Evolutionary conservation across 2,797 vertebrate genomes (phyloP).

Genomic region (Aulostomus chinensis): DNA sequence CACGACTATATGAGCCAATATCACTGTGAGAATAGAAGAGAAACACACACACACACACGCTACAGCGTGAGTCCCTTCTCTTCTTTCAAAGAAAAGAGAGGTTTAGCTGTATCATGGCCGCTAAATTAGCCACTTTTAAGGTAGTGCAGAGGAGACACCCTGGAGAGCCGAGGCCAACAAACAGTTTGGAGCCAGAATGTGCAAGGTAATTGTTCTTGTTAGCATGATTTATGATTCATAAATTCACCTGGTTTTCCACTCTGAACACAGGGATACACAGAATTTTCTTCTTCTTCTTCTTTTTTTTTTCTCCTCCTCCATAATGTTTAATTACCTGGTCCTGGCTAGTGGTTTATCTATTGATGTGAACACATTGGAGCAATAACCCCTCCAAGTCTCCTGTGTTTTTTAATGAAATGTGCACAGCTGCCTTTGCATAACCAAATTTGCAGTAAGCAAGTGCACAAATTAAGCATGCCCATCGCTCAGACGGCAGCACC

Average conservation of each 20-base stretch:
- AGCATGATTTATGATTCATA: conserved; percentile 78
- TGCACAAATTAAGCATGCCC: conserved; percentile 71
- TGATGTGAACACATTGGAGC: conserved; percentile 65
- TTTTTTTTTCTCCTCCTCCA: no score
- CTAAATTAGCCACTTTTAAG: conserved; percentile 56
- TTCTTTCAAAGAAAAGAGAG: conserved; percentile 20
- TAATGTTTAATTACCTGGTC: conserved; percentile 81
- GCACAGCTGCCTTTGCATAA: conserved; percentile 61
- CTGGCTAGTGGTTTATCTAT: conserved; percentile 64
- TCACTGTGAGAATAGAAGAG: conserved; percentile 21
- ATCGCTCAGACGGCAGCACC: conserved; percentile 63
- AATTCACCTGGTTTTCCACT: conserved; percentile 56
- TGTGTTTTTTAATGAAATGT: conserved; percentile 73
- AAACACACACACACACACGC: conserved; percentile 4
- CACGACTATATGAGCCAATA: conserved; percentile 37
- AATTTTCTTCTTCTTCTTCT: conserved; percentile 45
- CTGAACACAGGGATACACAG: conserved; percentile 58
- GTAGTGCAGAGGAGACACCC: conserved; percentile 17
- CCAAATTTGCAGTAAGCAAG: conserved; percentile 72
- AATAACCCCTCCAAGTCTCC: conserved; percentile 70
- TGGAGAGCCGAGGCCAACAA: conserved; percentile 30
- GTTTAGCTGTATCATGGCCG: conserved; percentile 25
- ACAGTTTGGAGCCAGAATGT: conserved; percentile 41
- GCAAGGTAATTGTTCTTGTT: conserved; percentile 77
- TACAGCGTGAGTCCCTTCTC: not conserved